Evolutionary conservation across 30 jellyfish, hydroid and myxozoan genomes (phyloP).

Genomic region (Chironex yamaguchii): DNA sequence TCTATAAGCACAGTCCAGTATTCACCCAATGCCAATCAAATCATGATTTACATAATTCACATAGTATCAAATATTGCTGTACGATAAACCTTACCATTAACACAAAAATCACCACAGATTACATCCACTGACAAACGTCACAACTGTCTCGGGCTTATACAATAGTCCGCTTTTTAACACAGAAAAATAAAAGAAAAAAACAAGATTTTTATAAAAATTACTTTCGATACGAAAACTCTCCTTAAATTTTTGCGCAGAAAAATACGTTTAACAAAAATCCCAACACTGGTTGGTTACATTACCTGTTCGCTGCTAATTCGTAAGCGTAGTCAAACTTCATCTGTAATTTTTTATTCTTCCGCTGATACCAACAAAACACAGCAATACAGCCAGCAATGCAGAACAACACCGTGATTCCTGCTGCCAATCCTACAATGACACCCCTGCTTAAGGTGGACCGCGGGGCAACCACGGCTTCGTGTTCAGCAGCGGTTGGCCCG

Average conservation of each 20-base stretch:
- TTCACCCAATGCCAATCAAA: too few relatives aligned
- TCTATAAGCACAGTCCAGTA: too few relatives aligned
- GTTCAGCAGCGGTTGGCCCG: neutral
- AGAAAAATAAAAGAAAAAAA: neutral
- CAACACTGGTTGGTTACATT: too few relatives aligned
- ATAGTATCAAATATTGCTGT: too few relatives aligned
- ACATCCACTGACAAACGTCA: too few relatives aligned
- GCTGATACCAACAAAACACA: slow-evolving; percentile 54
- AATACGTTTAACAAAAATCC: too few relatives aligned
- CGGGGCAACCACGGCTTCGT: too few relatives aligned
- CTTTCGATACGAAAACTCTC: neutral
- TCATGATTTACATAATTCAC: too few relatives aligned
- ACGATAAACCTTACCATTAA: too few relatives aligned
- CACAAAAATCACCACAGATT: too few relatives aligned
- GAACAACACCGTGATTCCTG: slow-evolving; percentile 27
- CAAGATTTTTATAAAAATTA: neutral
- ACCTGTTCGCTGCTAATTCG: slow-evolving; percentile 80
- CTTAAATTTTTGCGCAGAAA: too few relatives aligned
- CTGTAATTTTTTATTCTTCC: slow-evolving; percentile 69
- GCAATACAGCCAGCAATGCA: slow-evolving; percentile 63
- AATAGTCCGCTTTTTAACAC: slow-evolving; percentile 34
- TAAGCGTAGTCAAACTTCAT: slow-evolving; percentile 87
- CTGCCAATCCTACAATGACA: slow-evolving; percentile 45
- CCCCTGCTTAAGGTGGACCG: neutral
- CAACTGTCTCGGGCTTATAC: too few relatives aligned